phyloP scores from a whole-genome alignment of 2,113 vertebrate species.

The Scatophagus argus region DNA sequence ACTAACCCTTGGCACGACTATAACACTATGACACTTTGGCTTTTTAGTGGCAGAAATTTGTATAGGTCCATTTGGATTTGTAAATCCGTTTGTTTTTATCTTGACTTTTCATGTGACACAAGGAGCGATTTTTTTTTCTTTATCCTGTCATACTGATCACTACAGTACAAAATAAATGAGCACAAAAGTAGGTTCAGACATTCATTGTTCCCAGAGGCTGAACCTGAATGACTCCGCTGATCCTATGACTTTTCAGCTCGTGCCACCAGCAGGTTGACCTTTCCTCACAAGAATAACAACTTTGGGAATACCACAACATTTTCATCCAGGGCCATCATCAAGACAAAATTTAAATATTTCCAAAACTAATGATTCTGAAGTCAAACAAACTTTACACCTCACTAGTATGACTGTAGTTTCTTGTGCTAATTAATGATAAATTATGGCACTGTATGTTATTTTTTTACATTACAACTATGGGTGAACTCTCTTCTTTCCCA shows the following conservation, averaged over 20 bases:
- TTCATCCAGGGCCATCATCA: background rate
- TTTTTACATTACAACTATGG: background rate
- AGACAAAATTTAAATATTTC: no score
- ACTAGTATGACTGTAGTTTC: background rate
- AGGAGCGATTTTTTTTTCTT: background rate
- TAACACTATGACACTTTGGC: no score
- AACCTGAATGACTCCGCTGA: background rate
- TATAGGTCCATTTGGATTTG: background rate
- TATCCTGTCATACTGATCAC: no score
- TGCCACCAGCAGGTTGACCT: background rate
- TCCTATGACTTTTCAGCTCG: background rate
- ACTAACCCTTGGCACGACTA: no score
- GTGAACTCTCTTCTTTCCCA: background rate
- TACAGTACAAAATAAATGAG: no score
- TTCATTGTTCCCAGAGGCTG: background rate
- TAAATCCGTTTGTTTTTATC: no score
- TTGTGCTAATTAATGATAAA: constrained; percentile 1
- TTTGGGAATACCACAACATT: background rate
- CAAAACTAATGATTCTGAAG: no score
- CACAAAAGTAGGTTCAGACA: no score
- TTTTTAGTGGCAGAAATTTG: background rate
- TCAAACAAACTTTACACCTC: background rate
- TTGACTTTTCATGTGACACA: background rate
- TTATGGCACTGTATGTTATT: background rate
- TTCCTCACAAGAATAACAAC: background rate